phyloP scores from a whole-genome alignment of 2,113 vertebrate genomes.

The Peromyscus leucopus region DNA sequence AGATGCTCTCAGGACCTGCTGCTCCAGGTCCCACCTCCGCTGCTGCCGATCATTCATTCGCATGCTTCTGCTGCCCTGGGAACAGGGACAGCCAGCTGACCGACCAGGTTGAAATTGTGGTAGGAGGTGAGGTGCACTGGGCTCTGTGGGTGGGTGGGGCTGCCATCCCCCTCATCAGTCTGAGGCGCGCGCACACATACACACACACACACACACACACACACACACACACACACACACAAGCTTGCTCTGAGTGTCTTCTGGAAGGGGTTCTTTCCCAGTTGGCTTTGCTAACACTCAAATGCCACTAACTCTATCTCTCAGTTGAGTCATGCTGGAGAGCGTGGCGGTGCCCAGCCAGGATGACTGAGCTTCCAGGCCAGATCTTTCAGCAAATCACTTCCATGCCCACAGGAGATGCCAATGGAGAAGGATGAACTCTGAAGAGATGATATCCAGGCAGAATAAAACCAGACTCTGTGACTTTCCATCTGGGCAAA shows the following conservation, averaged over 20 bases:
- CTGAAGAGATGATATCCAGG: background rate
- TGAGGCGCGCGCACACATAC: too few relatives aligned
- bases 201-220: background rate
- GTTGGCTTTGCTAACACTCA: background rate
- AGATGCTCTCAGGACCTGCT: background rate
- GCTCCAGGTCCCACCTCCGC: background rate
- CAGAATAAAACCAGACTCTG: conserved; percentile 49
- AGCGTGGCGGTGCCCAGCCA: background rate
- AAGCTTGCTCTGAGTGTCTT: background rate
- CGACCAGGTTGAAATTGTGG: rapidly evolving
- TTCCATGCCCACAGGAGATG: conserved; percentile 1
- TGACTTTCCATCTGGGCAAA: conserved; percentile 70
- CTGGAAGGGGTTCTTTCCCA: background rate
- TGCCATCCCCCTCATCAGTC: background rate
- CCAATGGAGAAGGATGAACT: background rate
- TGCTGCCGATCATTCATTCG: too few relatives aligned
- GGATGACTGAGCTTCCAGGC: background rate
- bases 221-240: background rate
- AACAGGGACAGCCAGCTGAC: rapidly evolving
- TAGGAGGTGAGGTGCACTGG: rapidly evolving
- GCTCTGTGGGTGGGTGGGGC: rapidly evolving
- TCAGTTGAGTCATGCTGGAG: conserved; percentile 13
- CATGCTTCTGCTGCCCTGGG: background rate
- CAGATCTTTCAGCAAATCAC: conserved; percentile 20
- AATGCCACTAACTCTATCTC: background rate